Conservation (phyloP, 2,113 vertebrate species). For the Lophotis ruficrista region DNA sequence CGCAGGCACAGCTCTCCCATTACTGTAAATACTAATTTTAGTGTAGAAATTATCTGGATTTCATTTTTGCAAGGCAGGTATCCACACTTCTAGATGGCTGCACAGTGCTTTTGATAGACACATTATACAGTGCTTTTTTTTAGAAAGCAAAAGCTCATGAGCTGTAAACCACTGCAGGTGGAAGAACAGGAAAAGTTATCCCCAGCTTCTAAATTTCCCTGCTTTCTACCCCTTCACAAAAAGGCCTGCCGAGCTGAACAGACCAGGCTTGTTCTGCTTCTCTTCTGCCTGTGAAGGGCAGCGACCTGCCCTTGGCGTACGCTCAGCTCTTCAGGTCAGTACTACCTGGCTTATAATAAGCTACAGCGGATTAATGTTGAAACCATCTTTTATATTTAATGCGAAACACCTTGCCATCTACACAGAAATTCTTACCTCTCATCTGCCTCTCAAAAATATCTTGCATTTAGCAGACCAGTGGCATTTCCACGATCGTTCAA, state of each 20-base stretch:
- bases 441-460: background rate
- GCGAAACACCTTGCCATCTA: background rate
- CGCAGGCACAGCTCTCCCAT: background rate
- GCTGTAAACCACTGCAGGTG: background rate
- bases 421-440: background rate
- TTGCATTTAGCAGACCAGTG: background rate
- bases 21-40: rapidly evolving
- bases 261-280: background rate
- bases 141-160: background rate
- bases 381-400: background rate
- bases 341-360: background rate
- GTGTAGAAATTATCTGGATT: background rate
- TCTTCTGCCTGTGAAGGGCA: background rate
- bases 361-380: background rate
- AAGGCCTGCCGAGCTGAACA: background rate
- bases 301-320: background rate
- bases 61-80: background rate
- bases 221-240: background rate
- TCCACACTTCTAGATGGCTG: background rate
- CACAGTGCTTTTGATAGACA: background rate
- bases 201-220: background rate
- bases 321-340: background rate
- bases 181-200: background rate
- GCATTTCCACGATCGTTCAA: background rate
- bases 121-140: rapidly evolving